These are phyloP conservation scores for Arctopsyche grandis DNA, from an alignment of 1,140 invertebrate genomes.

Conservation along the genomic window DNA sequence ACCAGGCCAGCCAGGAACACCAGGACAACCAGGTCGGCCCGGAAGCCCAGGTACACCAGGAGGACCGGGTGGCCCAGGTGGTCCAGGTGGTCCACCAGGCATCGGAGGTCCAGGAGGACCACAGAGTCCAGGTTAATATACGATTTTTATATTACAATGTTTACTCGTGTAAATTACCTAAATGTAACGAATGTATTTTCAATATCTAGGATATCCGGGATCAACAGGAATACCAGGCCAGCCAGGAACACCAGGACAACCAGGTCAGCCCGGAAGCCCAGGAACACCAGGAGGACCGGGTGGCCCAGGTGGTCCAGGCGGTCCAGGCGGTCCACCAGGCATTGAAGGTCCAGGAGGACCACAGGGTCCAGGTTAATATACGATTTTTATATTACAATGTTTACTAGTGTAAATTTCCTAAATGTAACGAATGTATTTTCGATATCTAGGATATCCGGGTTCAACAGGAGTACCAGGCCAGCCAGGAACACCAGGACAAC, in stretches of 20 bases:
- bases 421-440: not conserved
- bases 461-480: too few relatives aligned
- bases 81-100: constrained; percentile 36
- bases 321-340: constrained; percentile 47
- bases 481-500: too few relatives aligned
- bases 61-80: constrained; percentile 40
- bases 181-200: too few relatives aligned
- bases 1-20: too few relatives aligned
- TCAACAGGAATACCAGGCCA: constrained; percentile 27
- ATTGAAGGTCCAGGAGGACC: constrained; percentile 31
- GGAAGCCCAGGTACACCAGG: not conserved
- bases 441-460: not conserved
- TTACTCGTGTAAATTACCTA: too few relatives aligned
- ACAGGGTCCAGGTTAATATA: constrained; percentile 39
- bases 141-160: too few relatives aligned
- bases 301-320: constrained; percentile 29
- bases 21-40: too few relatives aligned
- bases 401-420: not conserved
- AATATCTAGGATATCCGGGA: too few relatives aligned
- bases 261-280: constrained; percentile 34
- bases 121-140: not conserved
- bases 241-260: constrained; percentile 33
- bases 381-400: too few relatives aligned
- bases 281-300: constrained; percentile 43
- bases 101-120: constrained; percentile 39